Evolutionary conservation across 2,113 vertebrate genomes (phyloP), one percentile per base, ranked within the genome.

Genomic region (Gobio gobio): DNA sequence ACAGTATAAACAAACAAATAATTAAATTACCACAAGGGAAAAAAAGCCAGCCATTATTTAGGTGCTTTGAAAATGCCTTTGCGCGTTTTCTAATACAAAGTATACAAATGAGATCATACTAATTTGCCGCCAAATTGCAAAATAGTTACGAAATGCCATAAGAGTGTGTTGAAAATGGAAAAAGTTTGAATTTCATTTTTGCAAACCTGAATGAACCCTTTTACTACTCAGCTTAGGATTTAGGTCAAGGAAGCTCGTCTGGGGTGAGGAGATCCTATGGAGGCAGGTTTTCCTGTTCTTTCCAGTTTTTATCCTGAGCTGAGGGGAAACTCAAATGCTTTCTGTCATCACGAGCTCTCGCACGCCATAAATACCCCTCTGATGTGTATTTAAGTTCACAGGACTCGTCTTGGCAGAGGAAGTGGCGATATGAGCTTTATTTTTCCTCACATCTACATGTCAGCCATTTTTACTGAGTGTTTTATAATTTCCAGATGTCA

Each of bases 401-500:
- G 61, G 74, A 84, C 74, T 63, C 43, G 1, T 68, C 24, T 61
- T 78, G 61, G 73, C 59, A 40, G 26, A 56, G 61, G 47, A 78
- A 56, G 16, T 64, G 18, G 24, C 1, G 24, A 76, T 36, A 64
- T 47, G 18, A 84, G 45, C 43, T 78, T 84, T 66, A 83, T 74
- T 87, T 84, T 63, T 78, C 70, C 58, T 61, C 61, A 6, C 68
- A 86, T 77, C 73, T 78, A 26, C 33, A 56, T 49, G 59, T 66
- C 59, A 78, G 74, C 29, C 73, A 40, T 84, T 47, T 49, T 63
- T 59, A 22, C 77, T 5, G 40, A 64, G 73, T 80, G 78, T 26
- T 86, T 70, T 86, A 83, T 47, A 63, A 26, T 78, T 85, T 85
- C 83, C 83, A 85, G 83, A 85, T 85, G 83, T 84, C 63, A 77